Evolutionary conservation across 2,888 invertebrate species (phyloP), one percentile per base, ranked within the genome.

Genomic region (Cosmia pyralina): DNA sequence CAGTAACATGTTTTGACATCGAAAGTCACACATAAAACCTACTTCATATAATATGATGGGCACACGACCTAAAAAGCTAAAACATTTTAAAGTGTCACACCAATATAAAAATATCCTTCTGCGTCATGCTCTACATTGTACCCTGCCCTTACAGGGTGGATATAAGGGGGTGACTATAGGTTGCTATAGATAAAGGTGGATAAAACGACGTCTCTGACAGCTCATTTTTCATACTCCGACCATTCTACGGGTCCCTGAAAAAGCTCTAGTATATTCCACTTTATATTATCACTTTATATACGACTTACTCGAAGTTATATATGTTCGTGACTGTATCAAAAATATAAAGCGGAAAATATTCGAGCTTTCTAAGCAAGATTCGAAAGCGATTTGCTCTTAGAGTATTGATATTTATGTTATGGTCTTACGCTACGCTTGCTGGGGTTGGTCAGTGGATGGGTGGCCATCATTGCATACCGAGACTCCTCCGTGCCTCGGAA

Each of bases 201-300:
- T 80, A 79, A 82, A 88, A 86, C 84, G 87, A 87, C 87, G 87
- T 86, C 72, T 84, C 83, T 88, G 90, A 89, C 90, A 90, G 87
- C 81, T 84, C 88, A 92, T 91, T 90, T 91, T 90, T 92, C 90
- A 92, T 90, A 88, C 86, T 77, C 85, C 85, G 69, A 68, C 87
- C 86, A 87, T 90, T 87, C 80, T 76, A 52, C 5, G 75, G 72
- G 81, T 58, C 84, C 75, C 77, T 82, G 75, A 85, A 87, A 88
- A 82, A 77, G 78, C 81, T 87, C 79, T 74, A 82, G 80, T 87
- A 77, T 84, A 83, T 87, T 83, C 77, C n/a, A 80, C 79, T 81
- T 83, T 82, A 85, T 81, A 85, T 28, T 28, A 28, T 28, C 28
- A 3, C 28, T 28, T 28, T 28, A 28, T 28, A n/a, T n/a, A n/a